Evolutionary conservation across 2,797 vertebrate species (phyloP).

Genomic region (Microctenopoma lineatum): DNA sequence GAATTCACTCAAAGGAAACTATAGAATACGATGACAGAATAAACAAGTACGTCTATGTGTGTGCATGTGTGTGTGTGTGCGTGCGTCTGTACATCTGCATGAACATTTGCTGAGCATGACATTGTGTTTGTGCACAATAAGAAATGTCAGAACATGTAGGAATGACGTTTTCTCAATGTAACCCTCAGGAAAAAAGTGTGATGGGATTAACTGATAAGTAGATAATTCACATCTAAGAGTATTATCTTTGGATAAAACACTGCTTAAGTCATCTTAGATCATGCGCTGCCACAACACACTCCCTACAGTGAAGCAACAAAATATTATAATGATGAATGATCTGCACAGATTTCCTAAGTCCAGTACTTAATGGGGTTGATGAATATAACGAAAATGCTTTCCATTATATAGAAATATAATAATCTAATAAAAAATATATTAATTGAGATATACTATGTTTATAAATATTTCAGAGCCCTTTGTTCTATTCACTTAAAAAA

Average conservation of each 20-base stretch:
- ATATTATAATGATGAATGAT: conserved; percentile 43
- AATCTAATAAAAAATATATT: conserved; percentile 37
- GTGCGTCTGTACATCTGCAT: conserved; percentile 9
- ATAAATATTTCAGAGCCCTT: background rate
- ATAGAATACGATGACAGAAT: conserved; percentile 42
- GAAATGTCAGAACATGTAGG: conserved; percentile 62
- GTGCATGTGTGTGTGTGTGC: conserved; percentile 2
- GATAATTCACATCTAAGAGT: conserved; percentile 68
- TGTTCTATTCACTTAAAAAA: background rate
- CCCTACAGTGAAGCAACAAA: conserved; percentile 36
- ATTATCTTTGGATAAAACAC: conserved; percentile 65
- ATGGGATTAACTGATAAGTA: conserved; percentile 72
- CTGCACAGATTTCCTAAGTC: conserved; percentile 27
- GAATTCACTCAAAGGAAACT: conserved; percentile 52
- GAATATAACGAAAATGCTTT: conserved; percentile 23
- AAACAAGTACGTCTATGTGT: conserved; percentile 4
- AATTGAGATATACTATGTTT: background rate
- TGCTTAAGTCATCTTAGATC: conserved; percentile 58
- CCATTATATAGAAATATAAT: conserved; percentile 53
- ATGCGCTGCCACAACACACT: conserved; percentile 35
- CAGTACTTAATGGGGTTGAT: conserved; percentile 26
- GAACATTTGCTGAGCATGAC: conserved; percentile 15
- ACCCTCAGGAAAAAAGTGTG: conserved; percentile 63
- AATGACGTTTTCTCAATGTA: conserved; percentile 53
- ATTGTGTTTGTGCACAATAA: conserved; percentile 46